Evolutionary conservation across 2,797 vertebrate species (phyloP).

Genomic region (Neomorphus geoffroyi): DNA sequence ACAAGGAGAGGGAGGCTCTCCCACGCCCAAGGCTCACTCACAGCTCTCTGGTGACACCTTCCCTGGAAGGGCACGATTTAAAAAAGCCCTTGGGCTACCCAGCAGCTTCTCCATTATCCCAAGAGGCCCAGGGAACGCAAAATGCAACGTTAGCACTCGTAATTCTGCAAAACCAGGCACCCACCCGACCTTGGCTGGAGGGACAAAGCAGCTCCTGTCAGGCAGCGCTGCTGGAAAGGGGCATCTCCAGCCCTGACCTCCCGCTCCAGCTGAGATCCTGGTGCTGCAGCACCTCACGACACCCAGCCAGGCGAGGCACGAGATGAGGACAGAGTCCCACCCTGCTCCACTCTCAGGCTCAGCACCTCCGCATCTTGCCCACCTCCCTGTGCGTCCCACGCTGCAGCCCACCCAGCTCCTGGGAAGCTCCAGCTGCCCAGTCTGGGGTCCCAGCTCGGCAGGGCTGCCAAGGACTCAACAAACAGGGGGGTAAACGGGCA

Average conservation of each 20-base stretch:
- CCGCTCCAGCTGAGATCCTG: not conserved
- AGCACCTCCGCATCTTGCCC: too few species aligned
- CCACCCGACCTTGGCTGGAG: not conserved
- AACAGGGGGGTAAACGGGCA: fast-evolving
- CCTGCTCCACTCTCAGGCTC: too few species aligned
- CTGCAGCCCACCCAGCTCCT: not conserved
- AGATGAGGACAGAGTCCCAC: not conserved
- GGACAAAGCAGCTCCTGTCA: not conserved
- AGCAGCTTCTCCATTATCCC: not conserved
- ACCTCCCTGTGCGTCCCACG: not conserved
- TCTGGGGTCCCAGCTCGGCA: fast-evolving
- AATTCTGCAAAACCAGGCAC: not conserved
- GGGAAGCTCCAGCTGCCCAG: fast-evolving
- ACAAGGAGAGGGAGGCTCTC: not conserved
- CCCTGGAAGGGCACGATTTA: not conserved
- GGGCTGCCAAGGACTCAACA: fast-evolving
- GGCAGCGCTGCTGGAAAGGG: fast-evolving
- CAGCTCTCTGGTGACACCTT: fast-evolving
- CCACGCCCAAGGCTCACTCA: fast-evolving
- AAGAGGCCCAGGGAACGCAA: not conserved
- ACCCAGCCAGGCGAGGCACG: not conserved
- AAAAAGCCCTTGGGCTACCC: not conserved
- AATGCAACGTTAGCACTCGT: not conserved
- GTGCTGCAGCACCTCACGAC: fast-evolving
- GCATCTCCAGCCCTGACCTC: not conserved